Conservation (phyloP, 2,888 invertebrate species). For the Tiphia femorata region DNA sequence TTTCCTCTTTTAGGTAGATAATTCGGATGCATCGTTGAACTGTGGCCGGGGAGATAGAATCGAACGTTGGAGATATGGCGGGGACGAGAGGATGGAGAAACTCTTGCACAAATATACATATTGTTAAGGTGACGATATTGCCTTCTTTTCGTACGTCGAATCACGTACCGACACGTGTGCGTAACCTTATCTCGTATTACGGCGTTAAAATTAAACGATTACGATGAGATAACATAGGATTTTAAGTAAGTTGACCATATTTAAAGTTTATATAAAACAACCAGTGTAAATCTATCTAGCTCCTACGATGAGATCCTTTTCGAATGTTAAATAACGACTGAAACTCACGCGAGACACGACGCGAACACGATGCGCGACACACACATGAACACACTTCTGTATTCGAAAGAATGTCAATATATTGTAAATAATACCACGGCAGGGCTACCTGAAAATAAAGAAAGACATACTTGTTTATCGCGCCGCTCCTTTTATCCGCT, state of each 20-base stretch:
- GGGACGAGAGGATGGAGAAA: constrained; percentile 8
- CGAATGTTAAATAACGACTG: constrained; percentile 51
- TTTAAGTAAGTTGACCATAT: constrained; percentile 49
- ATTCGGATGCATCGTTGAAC: constrained; percentile 30
- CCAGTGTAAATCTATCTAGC: constrained; percentile 30
- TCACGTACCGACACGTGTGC: constrained; percentile 27
- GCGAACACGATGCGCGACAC: background rate
- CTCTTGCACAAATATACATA: constrained; percentile 51
- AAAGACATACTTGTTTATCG: constrained; percentile 43
- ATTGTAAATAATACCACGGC: constrained; percentile 57
- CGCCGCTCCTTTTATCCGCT: background rate
- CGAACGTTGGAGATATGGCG: no score
- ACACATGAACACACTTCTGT: constrained; percentile 20
- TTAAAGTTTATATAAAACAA: constrained; percentile 50
- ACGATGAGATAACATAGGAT: constrained; percentile 27
- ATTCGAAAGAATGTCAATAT: constrained; percentile 54
- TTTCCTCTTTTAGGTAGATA: constrained; percentile 37
- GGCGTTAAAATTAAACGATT: constrained; percentile 25
- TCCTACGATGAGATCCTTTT: constrained; percentile 38
- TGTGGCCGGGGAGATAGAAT: no score
- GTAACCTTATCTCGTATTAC: constrained; percentile 28
- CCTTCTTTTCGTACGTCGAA: constrained; percentile 47
- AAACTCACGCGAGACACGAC: constrained; percentile 16
- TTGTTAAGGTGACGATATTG: constrained; percentile 43
- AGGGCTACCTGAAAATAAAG: constrained; percentile 48